Evolutionary conservation across 2,888 invertebrate genomes (phyloP).

Genomic region (Urechis unicinctus): DNA sequence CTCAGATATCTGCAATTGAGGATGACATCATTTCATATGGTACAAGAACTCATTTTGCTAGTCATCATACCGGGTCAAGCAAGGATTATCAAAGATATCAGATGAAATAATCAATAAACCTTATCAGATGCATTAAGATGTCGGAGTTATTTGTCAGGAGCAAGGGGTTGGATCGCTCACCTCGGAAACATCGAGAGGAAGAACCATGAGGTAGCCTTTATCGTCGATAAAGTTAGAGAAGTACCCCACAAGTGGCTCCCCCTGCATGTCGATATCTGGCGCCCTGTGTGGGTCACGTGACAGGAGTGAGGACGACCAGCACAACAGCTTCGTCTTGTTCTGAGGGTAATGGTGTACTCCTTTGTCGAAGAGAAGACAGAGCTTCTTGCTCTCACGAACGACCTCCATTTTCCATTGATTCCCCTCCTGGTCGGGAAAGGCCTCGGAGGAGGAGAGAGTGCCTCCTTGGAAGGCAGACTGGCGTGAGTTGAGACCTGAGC

Average conservation of each 20-base stretch:
- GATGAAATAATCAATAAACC: no score
- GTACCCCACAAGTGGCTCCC: conserved; percentile 17
- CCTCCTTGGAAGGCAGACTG: no score
- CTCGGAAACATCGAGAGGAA: conserved; percentile 19
- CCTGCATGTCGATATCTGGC: conserved; percentile 20
- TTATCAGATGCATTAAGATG: no score
- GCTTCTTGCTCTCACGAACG: conserved; percentile 3
- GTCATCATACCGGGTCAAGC: no score
- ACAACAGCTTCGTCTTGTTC: conserved; percentile 22
- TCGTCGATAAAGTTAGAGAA: conserved; percentile 26
- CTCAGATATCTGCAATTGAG: no score
- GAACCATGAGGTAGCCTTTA: conserved; percentile 19
- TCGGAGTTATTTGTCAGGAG: no score
- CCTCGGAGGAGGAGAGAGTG: conserved; percentile 15
- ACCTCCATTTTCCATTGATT: conserved; percentile 23
- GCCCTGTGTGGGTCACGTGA: conserved; percentile 17
- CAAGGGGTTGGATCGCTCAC: no score
- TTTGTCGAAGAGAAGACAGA: conserved; percentile 21
- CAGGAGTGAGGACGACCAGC: conserved; percentile 17
- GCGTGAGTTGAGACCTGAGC: conserved; percentile 4
- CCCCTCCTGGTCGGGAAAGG: conserved; percentile 25
- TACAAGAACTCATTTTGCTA: no score
- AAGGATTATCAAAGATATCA: no score
- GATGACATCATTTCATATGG: no score
- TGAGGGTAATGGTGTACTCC: conserved; percentile 23